These are phyloP conservation scores for Papilio demoleus DNA, from an alignment of 2,888 invertebrate species.

Conservation along the genomic window DNA sequence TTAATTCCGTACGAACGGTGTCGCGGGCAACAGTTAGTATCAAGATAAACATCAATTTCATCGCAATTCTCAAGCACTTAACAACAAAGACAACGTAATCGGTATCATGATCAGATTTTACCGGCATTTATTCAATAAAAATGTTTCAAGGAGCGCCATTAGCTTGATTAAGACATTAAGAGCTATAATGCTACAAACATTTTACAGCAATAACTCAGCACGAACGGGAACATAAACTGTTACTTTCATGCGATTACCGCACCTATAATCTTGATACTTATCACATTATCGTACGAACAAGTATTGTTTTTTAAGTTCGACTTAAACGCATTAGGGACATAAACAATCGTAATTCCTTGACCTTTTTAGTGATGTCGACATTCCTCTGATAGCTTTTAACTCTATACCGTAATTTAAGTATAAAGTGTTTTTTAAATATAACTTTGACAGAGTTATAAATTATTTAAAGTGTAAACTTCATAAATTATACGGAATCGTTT, in stretches of 20 bases:
- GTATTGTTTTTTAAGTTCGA: constrained; percentile 26
- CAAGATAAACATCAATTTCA: constrained; percentile 26
- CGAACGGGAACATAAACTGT: constrained; percentile 33
- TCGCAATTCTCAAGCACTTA: constrained; percentile 23
- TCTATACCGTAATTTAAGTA: background rate
- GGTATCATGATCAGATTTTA: constrained; percentile 38
- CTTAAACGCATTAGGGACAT: constrained; percentile 37
- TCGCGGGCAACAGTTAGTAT: background rate
- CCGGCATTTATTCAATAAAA: constrained; percentile 39
- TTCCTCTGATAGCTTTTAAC: constrained; percentile 10
- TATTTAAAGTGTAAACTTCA: constrained; percentile 1
- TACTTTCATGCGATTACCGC: constrained; percentile 39
- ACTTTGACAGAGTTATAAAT: constrained; percentile 11
- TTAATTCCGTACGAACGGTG: background rate
- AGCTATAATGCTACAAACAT: constrained; percentile 32
- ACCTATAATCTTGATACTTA: constrained; percentile 39
- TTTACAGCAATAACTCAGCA: constrained; percentile 38
- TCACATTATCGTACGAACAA: constrained; percentile 40
- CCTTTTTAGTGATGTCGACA: constrained; percentile 24
- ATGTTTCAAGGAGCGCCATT: constrained; percentile 35
- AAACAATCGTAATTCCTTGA: constrained; percentile 20
- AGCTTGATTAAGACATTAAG: constrained; percentile 41
- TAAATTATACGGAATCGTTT: background rate
- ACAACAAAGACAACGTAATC: constrained; percentile 27
- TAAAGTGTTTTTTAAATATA: constrained; percentile 4